Base-by-base conservation (phyloP, 2,888 invertebrate species). In the Busseola fusca region DNA sequence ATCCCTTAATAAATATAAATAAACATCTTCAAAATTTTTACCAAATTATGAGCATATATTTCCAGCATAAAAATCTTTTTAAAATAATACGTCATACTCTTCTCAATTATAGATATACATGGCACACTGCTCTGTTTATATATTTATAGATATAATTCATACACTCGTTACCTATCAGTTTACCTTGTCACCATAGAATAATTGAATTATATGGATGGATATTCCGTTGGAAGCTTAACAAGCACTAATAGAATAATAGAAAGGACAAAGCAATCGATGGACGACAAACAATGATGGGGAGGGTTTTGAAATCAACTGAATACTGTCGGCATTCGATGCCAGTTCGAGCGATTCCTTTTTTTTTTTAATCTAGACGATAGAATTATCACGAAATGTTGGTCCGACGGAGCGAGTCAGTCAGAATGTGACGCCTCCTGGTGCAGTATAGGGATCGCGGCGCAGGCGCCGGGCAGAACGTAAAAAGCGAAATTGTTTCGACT, bases 191-290 rank as follows among this genome's bases (percentile, higher is more conserved):
- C 94, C 94, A 95, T 94, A 94, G 93, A 93, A 93, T 95, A 95
- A 95, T 95, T 95, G 95, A 95, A 93, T 94, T 93, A 92, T 90
- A 93, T 95, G 95, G 95, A 95, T 95, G 95, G 95, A 95, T 93
- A 93, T 91, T 91, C 91, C 89, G 89, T 94, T 91, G 88, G 91
- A 94, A 95, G 94, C 94, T 95, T 94, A 93, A 90, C 83, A 94
- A 94, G 94, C 94, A 91, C 90, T 93, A 92, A 86, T 86, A 86
- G 72, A 81, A 84, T 76, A 80, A 80, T 82, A 83, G 89, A 89
- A 87, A 88, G 81, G 85, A 85, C 87, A 86, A 84, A 88, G 88
- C 78, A 71, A 79, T 80, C 76, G 75, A 74, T 73, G 76, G 78
- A 81, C 82, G 76, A 82, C 62, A 76, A 76, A 84, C 72, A 64